Evolutionary conservation across 2,888 invertebrate species (phyloP), one percentile per base, ranked within the genome.

Genomic region (Caenorhabditis virilis): DNA sequence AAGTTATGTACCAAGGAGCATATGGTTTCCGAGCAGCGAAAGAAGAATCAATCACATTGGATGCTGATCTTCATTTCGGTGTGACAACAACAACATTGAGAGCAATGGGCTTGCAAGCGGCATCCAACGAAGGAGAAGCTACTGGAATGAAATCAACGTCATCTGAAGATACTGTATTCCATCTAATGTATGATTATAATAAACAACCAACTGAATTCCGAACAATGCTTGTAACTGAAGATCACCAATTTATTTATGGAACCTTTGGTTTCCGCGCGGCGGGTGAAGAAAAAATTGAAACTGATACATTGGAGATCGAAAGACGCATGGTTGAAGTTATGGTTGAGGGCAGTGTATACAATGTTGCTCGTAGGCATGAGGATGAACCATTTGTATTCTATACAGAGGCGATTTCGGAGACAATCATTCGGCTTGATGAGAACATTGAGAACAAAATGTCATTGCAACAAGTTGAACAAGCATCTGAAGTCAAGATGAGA

Each of bases 311-410:
- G 61, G 61, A 62, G 33, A 48, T 69, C 49, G 46, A 57, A 33
- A 49, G 62, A 54, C 67, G 69, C 43, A 58, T 71, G 67, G 73
- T 68, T 48, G 77, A 69, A 58, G 71, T 72, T 38, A 67, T 63
- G 59, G 71, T 74, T 53, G 78, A 79, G 69, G 71, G 76, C 49
- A 72, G 74, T 39, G 53, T 69, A 45, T 55, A 61, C 47, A 67
- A 64, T 45, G 71, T 70, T 48, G 69, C 72, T 50, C 72, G 76
- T 56, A 58, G 64, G 58, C 64, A 64, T 64, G 71, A 72, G 69
- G 61, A 65, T 66, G 69, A 73, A 65, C 71, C 76, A 42, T 62
- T 76, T 57, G 51, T 58, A 35, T 64, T 78, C 47, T 45, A 64
- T 78, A 73, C 77, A 79, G 79, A 73, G 41, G 53, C 54, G 35